Evolutionary conservation across 2,113 vertebrate species (phyloP), one percentile per base, ranked within the genome.

Genomic region (Pseudolaguvia tuberculata): DNA sequence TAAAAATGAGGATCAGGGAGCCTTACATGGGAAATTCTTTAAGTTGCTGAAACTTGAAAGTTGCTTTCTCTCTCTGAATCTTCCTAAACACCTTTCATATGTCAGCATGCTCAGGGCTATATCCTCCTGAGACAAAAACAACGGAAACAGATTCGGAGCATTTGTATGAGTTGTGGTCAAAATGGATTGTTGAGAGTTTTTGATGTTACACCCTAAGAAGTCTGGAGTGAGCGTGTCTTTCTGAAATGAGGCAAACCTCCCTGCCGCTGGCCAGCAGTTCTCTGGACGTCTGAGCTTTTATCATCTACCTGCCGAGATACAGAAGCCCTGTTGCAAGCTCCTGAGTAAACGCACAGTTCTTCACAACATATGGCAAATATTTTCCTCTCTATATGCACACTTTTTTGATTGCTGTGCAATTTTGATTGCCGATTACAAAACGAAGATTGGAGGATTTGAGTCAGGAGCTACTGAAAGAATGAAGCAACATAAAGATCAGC

Each of bases 341-440:
- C 47, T 21, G 1, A 15, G 75, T 53, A 83, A 88, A 87, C 79
- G 81, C 86, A 86, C 88, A 88, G 85, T 86, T 67, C 84, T 75
- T 77, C 45, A 63, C 20, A 78, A 85, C 88, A 90, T 87, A 86
- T 89, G 89, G 86, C 84, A 89, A 79, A 84, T 82, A 90, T 91
- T 88, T 89, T 86, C 87, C 78, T 83, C n/a, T 57, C 39, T 21
- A 18, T 62, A 62, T 35, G 48, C 2, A 12, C 58, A 25, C 85
- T 81, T 84, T 80, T 84, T 76, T 87, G 86, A 91, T 90, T 88
- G 88, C 83, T 71, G 80, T 83, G 83, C 81, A 88, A 89, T 91
- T 91, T 89, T 82, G 82, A 72, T 71, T 25, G 48, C 83, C 83
- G 82, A 84, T 88, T 88, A 85, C 78, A 85, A 79, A 78, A 78